A percentile compares a stretch with the other conserved stretches of the same genome.
Conservation (phyloP, 2,888 invertebrate species). For the Drosophila kokeensis region DNA sequence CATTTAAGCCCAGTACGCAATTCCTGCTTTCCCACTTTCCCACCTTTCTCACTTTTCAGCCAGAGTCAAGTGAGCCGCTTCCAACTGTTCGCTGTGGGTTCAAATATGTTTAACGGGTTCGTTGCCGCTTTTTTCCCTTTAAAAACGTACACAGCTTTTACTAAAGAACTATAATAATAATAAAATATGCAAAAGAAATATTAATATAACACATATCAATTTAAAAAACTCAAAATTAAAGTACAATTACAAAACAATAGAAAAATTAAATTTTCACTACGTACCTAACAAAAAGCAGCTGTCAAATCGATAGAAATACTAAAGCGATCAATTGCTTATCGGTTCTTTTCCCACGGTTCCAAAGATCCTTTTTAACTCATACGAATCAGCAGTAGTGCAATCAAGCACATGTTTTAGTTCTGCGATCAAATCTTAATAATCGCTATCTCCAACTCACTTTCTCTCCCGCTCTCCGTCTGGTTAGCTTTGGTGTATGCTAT, state of each 20-base stretch:
- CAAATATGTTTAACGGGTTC: not conserved
- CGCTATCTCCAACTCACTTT: not conserved
- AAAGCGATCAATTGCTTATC: not conserved
- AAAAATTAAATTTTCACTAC: not conserved
- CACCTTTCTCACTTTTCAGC: slow-evolving; percentile 12
- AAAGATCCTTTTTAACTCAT: not conserved
- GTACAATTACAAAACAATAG: not conserved
- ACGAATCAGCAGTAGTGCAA: slow-evolving; percentile 4
- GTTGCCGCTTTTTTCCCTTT: not conserved
- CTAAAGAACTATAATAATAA: not conserved
- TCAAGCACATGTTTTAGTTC: slow-evolving; percentile 17
- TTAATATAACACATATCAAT: not conserved
- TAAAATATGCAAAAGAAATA: not conserved
- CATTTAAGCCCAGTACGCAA: slow-evolving; percentile 48
- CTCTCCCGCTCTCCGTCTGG: not conserved
- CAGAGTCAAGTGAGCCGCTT: slow-evolving; percentile 18
- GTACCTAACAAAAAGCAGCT: not conserved
- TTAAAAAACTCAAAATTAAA: not conserved
- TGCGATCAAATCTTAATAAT: slow-evolving; percentile 20
- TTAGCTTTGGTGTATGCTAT: slow-evolving; percentile 19
- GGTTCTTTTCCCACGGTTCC: not conserved
- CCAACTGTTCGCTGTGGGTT: not conserved
- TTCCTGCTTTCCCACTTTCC: not conserved
- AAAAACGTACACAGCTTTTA: not conserved
- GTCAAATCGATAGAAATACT: not conserved